phyloP scores from a whole-genome alignment of 2,113 vertebrate species.

The Apodemus speciosus region DNA sequence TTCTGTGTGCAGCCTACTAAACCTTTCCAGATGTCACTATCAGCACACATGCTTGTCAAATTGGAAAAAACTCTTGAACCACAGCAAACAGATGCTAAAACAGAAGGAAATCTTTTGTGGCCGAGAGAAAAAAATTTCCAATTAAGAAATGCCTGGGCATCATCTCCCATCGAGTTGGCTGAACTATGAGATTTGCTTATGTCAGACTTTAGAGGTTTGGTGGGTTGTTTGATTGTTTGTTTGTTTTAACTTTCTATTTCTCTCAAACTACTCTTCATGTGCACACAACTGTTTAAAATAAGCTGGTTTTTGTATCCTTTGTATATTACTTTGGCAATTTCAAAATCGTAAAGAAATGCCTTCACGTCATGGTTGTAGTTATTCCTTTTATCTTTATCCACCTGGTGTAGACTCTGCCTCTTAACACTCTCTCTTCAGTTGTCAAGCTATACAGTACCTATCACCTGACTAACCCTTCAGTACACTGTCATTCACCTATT shows the following conservation, averaged over 20 bases:
- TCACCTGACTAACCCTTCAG: not conserved
- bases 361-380: conserved; percentile 5
- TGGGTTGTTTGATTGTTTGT: too few relatives aligned
- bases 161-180: conserved; percentile 72
- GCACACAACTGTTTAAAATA: conserved; percentile 31
- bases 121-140: conserved; percentile 79
- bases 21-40: conserved; percentile 72
- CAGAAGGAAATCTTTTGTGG: conserved; percentile 84
- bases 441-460: not conserved
- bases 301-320: conserved; percentile 43
- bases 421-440: conserved; percentile 3
- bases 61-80: conserved; percentile 79
- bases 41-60: conserved; percentile 78
- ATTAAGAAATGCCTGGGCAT: conserved; percentile 83
- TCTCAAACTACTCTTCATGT: not conserved
- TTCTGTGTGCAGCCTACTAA: conserved; percentile 43
- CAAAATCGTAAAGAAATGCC: conserved; percentile 33
- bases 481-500: not conserved
- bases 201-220: conserved; percentile 68
- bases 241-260: conserved; percentile 17
- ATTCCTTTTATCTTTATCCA: conserved; percentile 9
- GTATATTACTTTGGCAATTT: conserved; percentile 37
- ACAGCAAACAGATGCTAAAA: conserved; percentile 83
- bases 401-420: not conserved
- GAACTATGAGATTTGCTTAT: conserved; percentile 78